Evolutionary conservation across 2,888 invertebrate species (phyloP).

Genomic region (Drosophila niveifrons): DNA sequence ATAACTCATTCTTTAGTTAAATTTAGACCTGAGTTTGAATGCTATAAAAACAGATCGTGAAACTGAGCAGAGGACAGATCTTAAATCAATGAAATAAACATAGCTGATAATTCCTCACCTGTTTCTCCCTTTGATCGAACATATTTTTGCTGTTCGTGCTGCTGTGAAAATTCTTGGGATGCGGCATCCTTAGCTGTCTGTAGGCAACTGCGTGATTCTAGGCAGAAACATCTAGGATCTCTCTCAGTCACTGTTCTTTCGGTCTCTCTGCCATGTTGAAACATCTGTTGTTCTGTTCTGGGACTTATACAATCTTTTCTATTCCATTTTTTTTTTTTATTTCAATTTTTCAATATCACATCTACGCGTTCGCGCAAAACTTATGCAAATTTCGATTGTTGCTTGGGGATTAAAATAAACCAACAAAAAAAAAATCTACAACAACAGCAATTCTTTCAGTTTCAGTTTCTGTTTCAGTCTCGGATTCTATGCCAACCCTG

Average conservation of each 20-base stretch:
- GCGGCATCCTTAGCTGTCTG: slow-evolving; percentile 26
- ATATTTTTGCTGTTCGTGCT: background rate
- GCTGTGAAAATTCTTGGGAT: background rate
- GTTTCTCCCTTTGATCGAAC: background rate
- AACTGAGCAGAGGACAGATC: no score
- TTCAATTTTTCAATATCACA: slow-evolving; percentile 41
- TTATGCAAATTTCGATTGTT: slow-evolving; percentile 73
- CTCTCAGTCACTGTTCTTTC: slow-evolving; percentile 2
- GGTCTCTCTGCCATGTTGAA: slow-evolving; percentile 3
- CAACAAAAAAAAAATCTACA: slow-evolving; percentile 16
- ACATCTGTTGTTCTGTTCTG: slow-evolving; percentile 50
- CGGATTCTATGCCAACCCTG: slow-evolving; percentile 57
- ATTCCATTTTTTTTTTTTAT: background rate
- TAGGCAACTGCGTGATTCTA: slow-evolving; percentile 24
- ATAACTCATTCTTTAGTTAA: no score
- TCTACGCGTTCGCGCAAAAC: slow-evolving; percentile 55
- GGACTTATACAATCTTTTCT: slow-evolving; percentile 9
- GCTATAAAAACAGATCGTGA: no score
- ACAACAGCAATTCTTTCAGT: slow-evolving; percentile 26
- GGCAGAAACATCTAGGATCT: background rate
- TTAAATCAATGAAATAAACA: no score
- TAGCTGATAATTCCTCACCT: background rate
- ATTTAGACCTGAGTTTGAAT: no score
- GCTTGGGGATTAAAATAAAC: slow-evolving; percentile 55
- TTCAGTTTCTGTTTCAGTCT: slow-evolving; percentile 24